These are phyloP conservation scores for Caenorhabditis becei DNA, from an alignment of 2,888 invertebrate genomes.

Conservation along the genomic window DNA sequence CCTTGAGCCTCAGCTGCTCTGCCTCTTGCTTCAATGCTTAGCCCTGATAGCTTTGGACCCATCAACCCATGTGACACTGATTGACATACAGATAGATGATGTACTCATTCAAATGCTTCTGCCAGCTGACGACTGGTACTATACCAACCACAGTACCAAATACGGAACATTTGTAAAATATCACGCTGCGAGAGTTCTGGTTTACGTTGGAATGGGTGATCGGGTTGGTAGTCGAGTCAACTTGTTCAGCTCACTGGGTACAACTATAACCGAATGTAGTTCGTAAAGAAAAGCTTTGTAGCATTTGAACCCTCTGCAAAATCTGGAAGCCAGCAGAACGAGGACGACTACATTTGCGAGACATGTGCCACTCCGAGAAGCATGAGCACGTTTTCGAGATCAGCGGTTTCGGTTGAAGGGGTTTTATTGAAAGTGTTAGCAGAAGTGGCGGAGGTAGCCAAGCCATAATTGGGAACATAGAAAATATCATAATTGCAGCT, in stretches of 20 bases:
- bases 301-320: constrained; percentile 59
- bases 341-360: constrained; percentile 81
- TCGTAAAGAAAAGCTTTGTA: constrained; percentile 11
- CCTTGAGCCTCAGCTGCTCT: constrained; percentile 86
- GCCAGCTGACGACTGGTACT: constrained; percentile 87
- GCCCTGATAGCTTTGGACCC: constrained; percentile 85
- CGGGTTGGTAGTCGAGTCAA: constrained; percentile 85
- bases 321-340: constrained; percentile 69
- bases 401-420: constrained; percentile 78
- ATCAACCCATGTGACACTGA: constrained; percentile 84
- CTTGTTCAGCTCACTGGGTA: constrained; percentile 83
- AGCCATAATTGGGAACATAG: constrained; percentile 23
- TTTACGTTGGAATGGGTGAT: constrained; percentile 86
- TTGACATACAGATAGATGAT: constrained; percentile 85
- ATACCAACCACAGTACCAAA: constrained; percentile 86
- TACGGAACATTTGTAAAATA: constrained; percentile 86
- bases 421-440: constrained; percentile 67
- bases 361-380: constrained; percentile 77
- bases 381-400: constrained; percentile 76
- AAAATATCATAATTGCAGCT: constrained; percentile 54
- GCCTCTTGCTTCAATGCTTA: constrained; percentile 85
- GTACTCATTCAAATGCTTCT: constrained; percentile 85
- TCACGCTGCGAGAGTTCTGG: constrained; percentile 86
- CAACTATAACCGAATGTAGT: background rate
- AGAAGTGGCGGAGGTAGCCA: constrained; percentile 65